These are phyloP conservation scores for Pteropus alecto DNA, from an alignment of 2,113 vertebrate species.

Conservation along the genomic window DNA sequence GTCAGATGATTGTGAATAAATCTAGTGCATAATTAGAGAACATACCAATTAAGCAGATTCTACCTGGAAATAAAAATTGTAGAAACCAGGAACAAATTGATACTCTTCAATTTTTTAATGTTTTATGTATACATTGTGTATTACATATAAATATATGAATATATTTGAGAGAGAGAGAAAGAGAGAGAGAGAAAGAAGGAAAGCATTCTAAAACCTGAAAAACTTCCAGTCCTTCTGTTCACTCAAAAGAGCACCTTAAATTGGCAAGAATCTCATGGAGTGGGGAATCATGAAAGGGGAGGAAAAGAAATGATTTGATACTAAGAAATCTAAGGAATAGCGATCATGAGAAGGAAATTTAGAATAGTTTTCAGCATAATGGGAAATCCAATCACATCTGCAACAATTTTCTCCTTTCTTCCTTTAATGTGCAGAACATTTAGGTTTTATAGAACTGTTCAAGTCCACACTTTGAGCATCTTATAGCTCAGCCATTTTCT, in stretches of 20 bases:
- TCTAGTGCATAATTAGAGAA: slow-evolving; percentile 79
- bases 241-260: slow-evolving; percentile 50
- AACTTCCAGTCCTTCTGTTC: slow-evolving; percentile 54
- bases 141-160: background rate
- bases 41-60: slow-evolving; percentile 74
- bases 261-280: slow-evolving; percentile 57
- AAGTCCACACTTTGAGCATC: slow-evolving; percentile 45
- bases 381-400: slow-evolving; percentile 50
- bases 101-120: background rate
- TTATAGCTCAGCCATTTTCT: slow-evolving; percentile 59
- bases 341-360: slow-evolving; percentile 59
- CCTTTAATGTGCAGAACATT: slow-evolving; percentile 51
- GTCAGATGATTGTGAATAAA: slow-evolving; percentile 78
- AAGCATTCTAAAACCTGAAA: slow-evolving; percentile 68
- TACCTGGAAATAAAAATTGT: slow-evolving; percentile 76
- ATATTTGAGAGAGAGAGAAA: background rate
- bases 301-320: slow-evolving; percentile 41
- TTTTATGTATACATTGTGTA: background rate
- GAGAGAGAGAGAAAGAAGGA: background rate
- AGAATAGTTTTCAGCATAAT: slow-evolving; percentile 66
- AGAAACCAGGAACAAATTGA: slow-evolving; percentile 55
- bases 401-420: slow-evolving; percentile 46
- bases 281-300: background rate
- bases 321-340: slow-evolving; percentile 52
- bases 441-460: slow-evolving; percentile 40